phyloP scores from a whole-genome alignment of 2,113 vertebrate species.

The Coryphaenoides rupestris region DNA sequence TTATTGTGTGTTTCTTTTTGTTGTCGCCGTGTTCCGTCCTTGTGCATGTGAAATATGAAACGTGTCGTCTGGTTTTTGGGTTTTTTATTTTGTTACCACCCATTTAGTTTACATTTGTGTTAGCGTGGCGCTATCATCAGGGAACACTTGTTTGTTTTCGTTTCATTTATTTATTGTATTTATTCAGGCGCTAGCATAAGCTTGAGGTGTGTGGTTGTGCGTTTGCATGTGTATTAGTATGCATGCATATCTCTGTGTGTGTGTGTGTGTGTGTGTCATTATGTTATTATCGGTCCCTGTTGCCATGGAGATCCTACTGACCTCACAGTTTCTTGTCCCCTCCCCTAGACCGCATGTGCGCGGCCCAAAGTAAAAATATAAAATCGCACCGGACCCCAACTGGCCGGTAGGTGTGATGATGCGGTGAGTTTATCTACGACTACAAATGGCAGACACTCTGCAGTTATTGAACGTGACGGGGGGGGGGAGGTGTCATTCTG shows the following conservation, averaged over 20 bases:
- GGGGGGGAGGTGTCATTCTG: no score
- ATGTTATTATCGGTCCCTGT: conserved; percentile 46
- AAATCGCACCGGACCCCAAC: no score
- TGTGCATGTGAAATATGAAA: no score
- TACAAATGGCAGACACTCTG: no score
- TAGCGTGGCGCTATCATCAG: conserved; percentile 29
- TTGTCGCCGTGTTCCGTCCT: no score
- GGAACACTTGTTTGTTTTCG: conserved; percentile 8
- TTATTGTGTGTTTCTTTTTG: no score
- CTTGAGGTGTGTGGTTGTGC: conserved; percentile 27
- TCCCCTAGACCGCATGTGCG: not conserved
- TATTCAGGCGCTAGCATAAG: conserved; percentile 46
- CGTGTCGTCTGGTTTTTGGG: no score
- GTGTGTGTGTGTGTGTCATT: conserved; percentile 11
- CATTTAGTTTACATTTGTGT: conserved; percentile 28
- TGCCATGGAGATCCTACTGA: conserved; percentile 61
- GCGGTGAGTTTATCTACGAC: no score
- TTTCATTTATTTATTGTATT: conserved; percentile 32
- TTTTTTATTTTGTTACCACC: no score
- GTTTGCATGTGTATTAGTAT: conserved; percentile 17
- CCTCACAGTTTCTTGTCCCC: not conserved
- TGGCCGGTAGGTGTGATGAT: no score
- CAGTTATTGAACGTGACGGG: no score
- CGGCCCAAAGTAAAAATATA: no score
- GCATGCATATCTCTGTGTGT: conserved; percentile 13